phyloP scores from a whole-genome alignment of 2,888 invertebrate genomes.

The Trichopria drosophilae region DNA sequence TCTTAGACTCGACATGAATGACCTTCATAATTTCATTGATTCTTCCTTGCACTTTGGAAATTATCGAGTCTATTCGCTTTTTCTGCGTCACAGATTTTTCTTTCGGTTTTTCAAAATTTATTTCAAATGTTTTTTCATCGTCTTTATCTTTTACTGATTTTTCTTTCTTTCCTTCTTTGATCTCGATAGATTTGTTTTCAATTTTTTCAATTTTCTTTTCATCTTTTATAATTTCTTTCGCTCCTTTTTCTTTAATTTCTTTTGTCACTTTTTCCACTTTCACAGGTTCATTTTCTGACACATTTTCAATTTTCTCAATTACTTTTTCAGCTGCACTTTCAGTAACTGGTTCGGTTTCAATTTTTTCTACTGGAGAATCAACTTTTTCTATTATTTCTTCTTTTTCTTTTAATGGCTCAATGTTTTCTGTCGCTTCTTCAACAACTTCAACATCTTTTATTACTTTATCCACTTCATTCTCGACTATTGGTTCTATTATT shows the following conservation, averaged over 20 bases:
- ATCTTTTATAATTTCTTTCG: neutral
- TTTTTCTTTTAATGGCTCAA: neutral
- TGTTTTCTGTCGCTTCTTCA: neutral
- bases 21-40: slow-evolving; percentile 33
- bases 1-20: slow-evolving; percentile 31
- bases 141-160: no score
- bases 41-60: slow-evolving; percentile 20
- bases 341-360: no score
- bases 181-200: neutral
- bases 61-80: slow-evolving; percentile 1
- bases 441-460: no score
- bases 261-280: slow-evolving; percentile 8
- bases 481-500: no score
- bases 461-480: no score
- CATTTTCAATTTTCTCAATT: neutral
- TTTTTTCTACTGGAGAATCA: no score
- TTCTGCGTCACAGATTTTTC: slow-evolving; percentile 14
- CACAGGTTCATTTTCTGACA: neutral
- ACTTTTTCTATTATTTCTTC: neutral
- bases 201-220: neutral
- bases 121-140: no score
- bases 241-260: neutral
- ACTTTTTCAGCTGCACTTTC: neutral
- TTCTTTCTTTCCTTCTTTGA: no score
- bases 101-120: no score